Percentiles rank a stretch among this genome's conserved stretches.
phyloP scores from a whole-genome alignment of 2,113 vertebrate species.

The Chionis minor region DNA sequence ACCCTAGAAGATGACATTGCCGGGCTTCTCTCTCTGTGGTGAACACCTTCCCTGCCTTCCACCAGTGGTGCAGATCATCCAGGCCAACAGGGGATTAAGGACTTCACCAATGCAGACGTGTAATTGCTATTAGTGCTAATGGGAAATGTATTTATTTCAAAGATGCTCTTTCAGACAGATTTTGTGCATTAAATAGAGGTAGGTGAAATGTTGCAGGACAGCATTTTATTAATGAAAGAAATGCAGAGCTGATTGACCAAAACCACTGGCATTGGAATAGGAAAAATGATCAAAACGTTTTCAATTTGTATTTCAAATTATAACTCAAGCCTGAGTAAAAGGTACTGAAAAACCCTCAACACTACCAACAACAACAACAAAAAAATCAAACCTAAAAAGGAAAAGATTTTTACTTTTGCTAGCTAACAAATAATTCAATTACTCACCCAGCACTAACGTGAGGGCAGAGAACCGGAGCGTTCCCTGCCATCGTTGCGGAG shows the following conservation, averaged over 20 bases:
- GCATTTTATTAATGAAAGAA: neutral
- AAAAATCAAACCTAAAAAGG: neutral
- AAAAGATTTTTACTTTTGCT: neutral
- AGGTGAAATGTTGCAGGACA: neutral
- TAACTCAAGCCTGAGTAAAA: neutral
- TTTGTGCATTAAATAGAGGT: neutral
- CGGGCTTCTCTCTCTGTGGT: neutral
- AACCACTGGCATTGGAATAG: neutral
- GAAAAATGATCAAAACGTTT: neutral
- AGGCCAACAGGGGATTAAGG: neutral
- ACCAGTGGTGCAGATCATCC: too few relatives aligned
- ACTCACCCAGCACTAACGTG: neutral
- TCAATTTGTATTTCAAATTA: neutral
- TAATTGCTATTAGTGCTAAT: slow-evolving; percentile 14
- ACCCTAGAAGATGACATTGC: neutral
- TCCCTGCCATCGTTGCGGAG: neutral
- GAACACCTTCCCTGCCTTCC: neutral
- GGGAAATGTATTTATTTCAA: slow-evolving; percentile 3
- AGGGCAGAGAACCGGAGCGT: neutral
- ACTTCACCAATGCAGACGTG: neutral
- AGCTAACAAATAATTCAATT: neutral
- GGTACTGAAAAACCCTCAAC: neutral
- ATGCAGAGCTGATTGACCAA: neutral
- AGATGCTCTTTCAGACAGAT: slow-evolving; percentile 20
- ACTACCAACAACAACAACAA: neutral